A percentile compares a stretch with the other conserved stretches of the same genome.
Conservation (phyloP, 1,140 invertebrate species). For the Leucophenga varia region DNA sequence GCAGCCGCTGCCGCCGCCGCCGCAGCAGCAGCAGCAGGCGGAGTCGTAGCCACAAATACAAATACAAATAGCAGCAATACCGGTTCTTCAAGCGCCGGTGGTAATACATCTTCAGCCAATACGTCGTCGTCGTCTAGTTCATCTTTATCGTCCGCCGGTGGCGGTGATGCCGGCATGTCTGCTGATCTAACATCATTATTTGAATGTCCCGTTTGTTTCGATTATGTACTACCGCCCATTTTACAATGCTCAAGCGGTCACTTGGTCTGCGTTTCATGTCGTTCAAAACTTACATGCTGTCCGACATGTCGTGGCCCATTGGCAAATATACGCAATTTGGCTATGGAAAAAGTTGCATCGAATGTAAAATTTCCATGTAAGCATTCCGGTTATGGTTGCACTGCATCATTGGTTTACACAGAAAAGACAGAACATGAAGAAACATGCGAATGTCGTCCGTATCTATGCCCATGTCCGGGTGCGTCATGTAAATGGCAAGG, state of each 20-base stretch:
- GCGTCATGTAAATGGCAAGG: conserved; percentile 99
- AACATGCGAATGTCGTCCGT: conserved; percentile 95
- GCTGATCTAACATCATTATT: conserved; percentile 93
- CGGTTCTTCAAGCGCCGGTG: conserved; percentile 40
- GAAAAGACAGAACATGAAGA: conserved; percentile 99
- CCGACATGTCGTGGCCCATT: conserved; percentile 96
- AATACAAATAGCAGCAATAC: conserved; percentile 40
- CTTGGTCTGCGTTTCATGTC: conserved; percentile 90
- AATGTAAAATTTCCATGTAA: conserved; percentile 99
- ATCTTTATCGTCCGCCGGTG: conserved; percentile 51
- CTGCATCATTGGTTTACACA: conserved; percentile 87
- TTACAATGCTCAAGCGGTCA: conserved; percentile 86
- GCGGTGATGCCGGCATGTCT: conserved; percentile 64
- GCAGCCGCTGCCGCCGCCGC: conserved; percentile 16
- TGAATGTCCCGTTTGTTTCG: conserved; percentile 99
- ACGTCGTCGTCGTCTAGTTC: conserved; percentile 55
- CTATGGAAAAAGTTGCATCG: conserved; percentile 98
- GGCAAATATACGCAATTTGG: conserved; percentile 95
- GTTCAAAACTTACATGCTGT: conserved; percentile 94
- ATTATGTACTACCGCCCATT: conserved; percentile 97
- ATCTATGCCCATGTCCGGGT: conserved; percentile 97
- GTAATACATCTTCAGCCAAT: conserved; percentile 47
- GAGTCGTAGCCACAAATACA: too few species aligned
- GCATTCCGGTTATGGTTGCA: conserved; percentile 95
- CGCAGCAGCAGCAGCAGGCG: too few species aligned